Base-by-base conservation (phyloP, 2,113 vertebrate genomes). In the Xiphophorus couchianus region DNA sequence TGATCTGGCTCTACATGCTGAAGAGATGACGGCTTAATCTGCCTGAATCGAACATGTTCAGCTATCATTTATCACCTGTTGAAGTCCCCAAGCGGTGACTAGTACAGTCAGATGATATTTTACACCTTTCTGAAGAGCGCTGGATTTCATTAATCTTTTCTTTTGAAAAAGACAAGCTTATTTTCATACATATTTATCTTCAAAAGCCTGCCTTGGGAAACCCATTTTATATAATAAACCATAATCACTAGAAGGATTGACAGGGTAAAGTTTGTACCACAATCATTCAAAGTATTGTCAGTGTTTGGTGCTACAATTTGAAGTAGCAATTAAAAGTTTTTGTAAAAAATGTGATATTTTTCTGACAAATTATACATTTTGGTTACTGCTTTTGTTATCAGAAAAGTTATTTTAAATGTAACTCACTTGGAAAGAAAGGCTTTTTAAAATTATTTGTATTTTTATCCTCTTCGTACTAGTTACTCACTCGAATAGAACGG, bases 1-100 rank as follows among this genome's bases (percentile, higher is more conserved):
- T 82, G 81, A 84, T 87, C 77, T 71, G 89, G 65, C 73, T 78
- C 72, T 70, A 22, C 81, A 84, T 74, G 82, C 78, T 58, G 28
- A 82, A 60, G 71, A 67, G 74, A 86, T 81, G 76, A 93, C 85
- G 84, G 64, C 89, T 91, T 81, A 84, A 87, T 91, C 83, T 0
- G 0, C 66, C 62, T 51, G 5, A 77, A 35, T 84, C 65, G 71
- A 19, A 72, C 66, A 5, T 51, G 62, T 69, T 14, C 29, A 58
- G 17, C 51, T 58, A 1, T 58, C 8, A 3, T 58, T 54, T 73
- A 28, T 83, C 19, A 69, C 39, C 10, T 65, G 11, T n/a, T 37
- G 14, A 33, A 28, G 30, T 14, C 4, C 31, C 35, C 62, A 37
- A 51, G 66, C 67, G 67, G 35, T 67, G 77, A 54, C 37, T 37